phyloP scores from a whole-genome alignment of 2,113 vertebrate species.

The Alexandromys fortis region DNA sequence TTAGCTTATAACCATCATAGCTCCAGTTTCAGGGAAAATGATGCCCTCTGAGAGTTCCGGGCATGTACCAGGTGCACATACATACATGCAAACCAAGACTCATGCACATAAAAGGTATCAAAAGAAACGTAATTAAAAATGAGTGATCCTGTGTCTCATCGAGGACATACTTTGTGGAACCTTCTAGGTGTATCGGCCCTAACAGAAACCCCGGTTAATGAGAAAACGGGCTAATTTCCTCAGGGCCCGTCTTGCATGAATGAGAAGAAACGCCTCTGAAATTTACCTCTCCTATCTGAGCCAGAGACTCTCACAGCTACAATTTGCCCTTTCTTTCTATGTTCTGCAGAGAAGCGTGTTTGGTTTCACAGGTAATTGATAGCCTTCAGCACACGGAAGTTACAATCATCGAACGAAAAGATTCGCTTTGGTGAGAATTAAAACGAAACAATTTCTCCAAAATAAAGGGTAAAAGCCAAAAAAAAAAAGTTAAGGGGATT shows the following conservation, averaged over 20 bases:
- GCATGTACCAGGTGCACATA: not conserved
- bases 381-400: conserved; percentile 77
- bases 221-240: conserved; percentile 59
- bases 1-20: not conserved
- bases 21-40: not conserved
- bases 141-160: not conserved
- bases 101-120: no score
- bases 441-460: conserved; percentile 79
- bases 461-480: conserved; percentile 64
- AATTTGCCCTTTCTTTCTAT: conserved; percentile 49
- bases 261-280: conserved; percentile 46
- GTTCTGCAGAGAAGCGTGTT: conserved; percentile 58
- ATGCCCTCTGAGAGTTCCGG: not conserved
- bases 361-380: conserved; percentile 81
- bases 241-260: not conserved
- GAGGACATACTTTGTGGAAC: not conserved
- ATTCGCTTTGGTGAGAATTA: conserved; percentile 80
- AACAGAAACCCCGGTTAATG: conserved; percentile 32
- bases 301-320: not conserved
- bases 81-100: not conserved
- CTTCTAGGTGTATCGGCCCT: not conserved
- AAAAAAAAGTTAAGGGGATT: conserved; percentile 67
- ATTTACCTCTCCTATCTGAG: not conserved
- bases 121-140: not conserved
- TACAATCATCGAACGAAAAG: conserved; percentile 76